Conservation (phyloP, 1,140 invertebrate genomes). For the Matsumurasca onukii region DNA sequence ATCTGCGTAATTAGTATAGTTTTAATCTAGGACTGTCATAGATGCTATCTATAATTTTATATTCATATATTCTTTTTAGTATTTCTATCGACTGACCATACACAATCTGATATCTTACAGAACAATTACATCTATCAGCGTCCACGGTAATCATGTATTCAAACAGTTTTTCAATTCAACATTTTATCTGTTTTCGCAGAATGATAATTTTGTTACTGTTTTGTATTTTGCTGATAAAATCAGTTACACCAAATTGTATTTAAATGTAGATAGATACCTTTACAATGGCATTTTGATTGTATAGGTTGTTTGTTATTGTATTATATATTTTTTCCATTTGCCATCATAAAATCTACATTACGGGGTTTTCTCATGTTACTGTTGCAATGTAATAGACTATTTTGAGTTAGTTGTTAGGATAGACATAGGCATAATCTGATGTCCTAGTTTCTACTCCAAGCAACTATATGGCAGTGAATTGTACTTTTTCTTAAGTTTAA, state of each 20-base stretch:
- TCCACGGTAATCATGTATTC: too few relatives aligned
- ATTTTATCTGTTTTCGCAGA: conserved; percentile 7
- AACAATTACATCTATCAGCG: too few relatives aligned
- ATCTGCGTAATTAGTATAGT: conserved; percentile 15
- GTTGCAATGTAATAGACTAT: conserved; percentile 10
- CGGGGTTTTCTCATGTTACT: conserved; percentile 9
- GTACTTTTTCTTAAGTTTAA: conserved; percentile 10
- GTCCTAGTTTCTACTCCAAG: not conserved
- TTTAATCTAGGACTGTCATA: conserved; percentile 1
- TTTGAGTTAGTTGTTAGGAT: conserved; percentile 20
- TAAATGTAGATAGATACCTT: conserved; percentile 19
- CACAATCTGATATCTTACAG: too few relatives aligned
- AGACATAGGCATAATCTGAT: not conserved
- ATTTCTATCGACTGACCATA: conserved; percentile 24
- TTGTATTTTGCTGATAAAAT: conserved; percentile 18
- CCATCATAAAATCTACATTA: conserved; percentile 22
- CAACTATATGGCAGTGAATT: not conserved
- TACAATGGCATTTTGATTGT: conserved; percentile 25
- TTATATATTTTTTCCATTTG: conserved; percentile 26
- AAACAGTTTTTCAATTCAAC: too few relatives aligned
- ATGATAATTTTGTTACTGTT: conserved; percentile 12
- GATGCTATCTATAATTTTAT: conserved; percentile 21
- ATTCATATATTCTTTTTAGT: conserved; percentile 22
- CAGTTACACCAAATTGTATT: conserved; percentile 25
- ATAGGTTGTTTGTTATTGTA: conserved; percentile 24